Conservation (phyloP, 2,888 invertebrate species). For the Halictus quadricinctus region DNA sequence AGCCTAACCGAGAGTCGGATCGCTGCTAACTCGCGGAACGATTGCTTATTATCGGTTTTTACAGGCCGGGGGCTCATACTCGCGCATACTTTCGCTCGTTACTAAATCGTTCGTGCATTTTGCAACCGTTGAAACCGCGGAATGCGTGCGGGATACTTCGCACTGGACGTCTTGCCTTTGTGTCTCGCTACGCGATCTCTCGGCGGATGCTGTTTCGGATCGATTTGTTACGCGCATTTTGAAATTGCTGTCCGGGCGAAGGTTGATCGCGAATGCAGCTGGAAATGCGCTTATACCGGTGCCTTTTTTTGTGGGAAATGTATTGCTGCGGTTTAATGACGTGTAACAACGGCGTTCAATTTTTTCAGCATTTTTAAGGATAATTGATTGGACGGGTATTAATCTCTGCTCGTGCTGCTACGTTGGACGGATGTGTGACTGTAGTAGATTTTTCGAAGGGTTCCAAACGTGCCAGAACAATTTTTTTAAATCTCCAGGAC, state of each 20-base stretch:
- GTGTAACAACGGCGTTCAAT: background rate
- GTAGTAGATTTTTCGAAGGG: no score
- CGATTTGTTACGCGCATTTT: background rate
- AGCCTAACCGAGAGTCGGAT: constrained; percentile 33
- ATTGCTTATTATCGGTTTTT: constrained; percentile 46
- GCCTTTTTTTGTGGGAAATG: background rate
- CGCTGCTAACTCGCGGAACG: constrained; percentile 30
- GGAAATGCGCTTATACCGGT: background rate
- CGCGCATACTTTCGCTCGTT: constrained; percentile 56
- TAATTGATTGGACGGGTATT: background rate
- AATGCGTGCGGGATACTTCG: constrained; percentile 28
- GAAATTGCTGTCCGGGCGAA: background rate
- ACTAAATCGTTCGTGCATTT: constrained; percentile 56
- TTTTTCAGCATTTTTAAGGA: background rate
- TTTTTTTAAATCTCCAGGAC: no score
- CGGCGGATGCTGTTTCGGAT: background rate
- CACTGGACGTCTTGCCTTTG: background rate
- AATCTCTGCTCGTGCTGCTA: no score
- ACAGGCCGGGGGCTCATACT: constrained; percentile 13
- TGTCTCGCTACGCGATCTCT: background rate
- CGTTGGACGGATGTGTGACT: no score
- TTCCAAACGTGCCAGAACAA: no score
- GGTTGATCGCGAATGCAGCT: background rate
- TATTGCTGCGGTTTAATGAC: background rate
- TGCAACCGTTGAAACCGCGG: constrained; percentile 37